Percentiles rank a stretch among this genome's conserved stretches.
These are phyloP conservation scores for Oryzias dopingdopingensis DNA, from an alignment of 2,797 vertebrate genomes.

Conservation along the genomic window DNA sequence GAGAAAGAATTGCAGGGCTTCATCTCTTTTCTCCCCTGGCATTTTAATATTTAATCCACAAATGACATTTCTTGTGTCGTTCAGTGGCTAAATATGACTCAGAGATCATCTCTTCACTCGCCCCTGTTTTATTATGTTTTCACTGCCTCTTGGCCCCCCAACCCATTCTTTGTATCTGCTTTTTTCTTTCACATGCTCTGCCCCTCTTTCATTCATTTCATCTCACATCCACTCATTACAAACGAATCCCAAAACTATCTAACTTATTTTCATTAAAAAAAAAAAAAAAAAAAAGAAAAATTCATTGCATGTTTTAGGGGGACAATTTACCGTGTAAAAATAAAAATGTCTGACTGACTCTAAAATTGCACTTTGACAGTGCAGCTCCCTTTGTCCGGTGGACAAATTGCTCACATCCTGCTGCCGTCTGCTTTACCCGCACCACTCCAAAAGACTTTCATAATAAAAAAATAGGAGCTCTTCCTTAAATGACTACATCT, in stretches of 20 bases:
- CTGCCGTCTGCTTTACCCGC: neutral
- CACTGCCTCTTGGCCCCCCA: neutral
- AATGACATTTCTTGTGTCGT: conserved; percentile 28
- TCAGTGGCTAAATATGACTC: conserved; percentile 38
- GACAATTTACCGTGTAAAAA: neutral
- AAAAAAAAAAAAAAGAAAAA: neutral
- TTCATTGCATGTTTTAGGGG: neutral
- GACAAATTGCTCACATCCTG: neutral
- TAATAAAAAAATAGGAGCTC: neutral
- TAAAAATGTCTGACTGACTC: neutral
- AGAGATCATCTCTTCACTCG: conserved; percentile 32
- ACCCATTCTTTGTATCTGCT: neutral
- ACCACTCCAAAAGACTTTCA: neutral
- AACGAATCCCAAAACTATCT: neutral
- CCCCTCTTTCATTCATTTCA: neutral
- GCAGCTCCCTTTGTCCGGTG: neutral
- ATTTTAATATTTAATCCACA: conserved; percentile 52
- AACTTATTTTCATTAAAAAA: neutral
- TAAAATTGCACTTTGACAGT: neutral
- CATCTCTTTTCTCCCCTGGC: conserved; percentile 9
- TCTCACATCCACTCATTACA: neutral
- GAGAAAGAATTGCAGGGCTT: conserved; percentile 11
- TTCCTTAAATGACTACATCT: neutral
- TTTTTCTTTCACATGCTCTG: neutral
- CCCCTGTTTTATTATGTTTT: conserved; percentile 41